phyloP scores from a whole-genome alignment of 2,888 invertebrate genomes.

The Cetonia aurata region DNA sequence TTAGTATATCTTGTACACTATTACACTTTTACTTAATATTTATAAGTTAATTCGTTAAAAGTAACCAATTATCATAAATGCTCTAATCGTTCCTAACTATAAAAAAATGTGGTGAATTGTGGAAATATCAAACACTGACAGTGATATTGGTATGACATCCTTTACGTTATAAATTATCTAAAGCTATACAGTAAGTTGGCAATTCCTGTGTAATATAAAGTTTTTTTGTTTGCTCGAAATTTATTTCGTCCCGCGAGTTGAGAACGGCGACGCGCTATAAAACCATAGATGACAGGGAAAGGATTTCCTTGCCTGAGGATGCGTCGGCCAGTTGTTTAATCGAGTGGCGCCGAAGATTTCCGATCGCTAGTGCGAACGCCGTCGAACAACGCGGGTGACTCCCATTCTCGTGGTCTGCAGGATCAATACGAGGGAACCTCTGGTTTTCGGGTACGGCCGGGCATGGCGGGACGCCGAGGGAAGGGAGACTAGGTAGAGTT shows the following conservation, averaged over 20 bases:
- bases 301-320: conserved; percentile 51
- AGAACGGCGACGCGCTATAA: conserved; percentile 41
- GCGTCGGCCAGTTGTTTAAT: conserved; percentile 57
- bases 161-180: no score
- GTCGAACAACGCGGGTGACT: conserved; percentile 60
- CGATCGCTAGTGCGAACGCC: conserved; percentile 56
- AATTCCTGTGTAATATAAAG: no score
- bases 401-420: conserved; percentile 62
- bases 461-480: not conserved
- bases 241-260: conserved; percentile 32
- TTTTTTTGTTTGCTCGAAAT: conserved; percentile 4
- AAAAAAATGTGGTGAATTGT: no score
- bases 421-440: conserved; percentile 59
- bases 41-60: no score
- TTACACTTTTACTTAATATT: no score
- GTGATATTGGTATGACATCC: no score
- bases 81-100: no score
- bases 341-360: conserved; percentile 60
- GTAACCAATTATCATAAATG: no score
- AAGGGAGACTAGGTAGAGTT: not conserved
- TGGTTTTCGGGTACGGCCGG: conserved; percentile 28
- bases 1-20: no score
- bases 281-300: conserved; percentile 52
- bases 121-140: no score
- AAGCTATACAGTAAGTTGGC: no score